Percentiles rank a stretch among this genome's conserved stretches.
Conservation (phyloP, 2,888 invertebrate species). For the Cryptus viduatorius region DNA sequence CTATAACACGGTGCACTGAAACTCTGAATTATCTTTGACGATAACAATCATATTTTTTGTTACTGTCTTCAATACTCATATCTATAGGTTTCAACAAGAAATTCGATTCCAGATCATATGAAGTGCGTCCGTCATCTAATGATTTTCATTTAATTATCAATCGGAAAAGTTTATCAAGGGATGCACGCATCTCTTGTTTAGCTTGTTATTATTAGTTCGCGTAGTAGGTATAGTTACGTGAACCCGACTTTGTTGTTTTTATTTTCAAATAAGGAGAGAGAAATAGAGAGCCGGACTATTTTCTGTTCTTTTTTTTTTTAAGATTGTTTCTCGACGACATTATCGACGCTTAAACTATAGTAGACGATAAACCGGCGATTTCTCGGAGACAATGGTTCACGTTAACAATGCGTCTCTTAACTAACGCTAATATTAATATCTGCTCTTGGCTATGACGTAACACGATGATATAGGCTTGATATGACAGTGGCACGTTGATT, state of each 20-base stretch:
- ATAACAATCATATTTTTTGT: constrained; percentile 69
- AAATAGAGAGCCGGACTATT: constrained; percentile 29
- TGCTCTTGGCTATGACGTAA: constrained; percentile 77
- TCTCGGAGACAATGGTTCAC: constrained; percentile 72
- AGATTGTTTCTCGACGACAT: constrained; percentile 17
- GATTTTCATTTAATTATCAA: neutral
- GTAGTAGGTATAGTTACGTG: neutral
- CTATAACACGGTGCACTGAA: constrained; percentile 74
- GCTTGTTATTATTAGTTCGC: neutral
- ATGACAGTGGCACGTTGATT: constrained; percentile 82
- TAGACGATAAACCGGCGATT: constrained; percentile 31
- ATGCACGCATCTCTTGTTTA: constrained; percentile 8
- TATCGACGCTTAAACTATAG: constrained; percentile 20
- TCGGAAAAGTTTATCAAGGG: neutral
- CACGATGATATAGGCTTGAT: constrained; percentile 85
- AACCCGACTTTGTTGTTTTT: constrained; percentile 3
- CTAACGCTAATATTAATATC: constrained; percentile 78
- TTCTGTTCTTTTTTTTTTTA: neutral
- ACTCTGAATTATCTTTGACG: constrained; percentile 70
- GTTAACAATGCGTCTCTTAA: constrained; percentile 79
- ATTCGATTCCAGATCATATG: constrained; percentile 71
- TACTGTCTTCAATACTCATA: constrained; percentile 64
- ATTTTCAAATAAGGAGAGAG: constrained; percentile 21
- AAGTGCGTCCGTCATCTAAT: neutral
- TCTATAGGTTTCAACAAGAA: constrained; percentile 76